These are phyloP conservation scores for Sinopyrophorus schimmeli DNA, from an alignment of 2,888 invertebrate genomes.

Conservation along the genomic window DNA sequence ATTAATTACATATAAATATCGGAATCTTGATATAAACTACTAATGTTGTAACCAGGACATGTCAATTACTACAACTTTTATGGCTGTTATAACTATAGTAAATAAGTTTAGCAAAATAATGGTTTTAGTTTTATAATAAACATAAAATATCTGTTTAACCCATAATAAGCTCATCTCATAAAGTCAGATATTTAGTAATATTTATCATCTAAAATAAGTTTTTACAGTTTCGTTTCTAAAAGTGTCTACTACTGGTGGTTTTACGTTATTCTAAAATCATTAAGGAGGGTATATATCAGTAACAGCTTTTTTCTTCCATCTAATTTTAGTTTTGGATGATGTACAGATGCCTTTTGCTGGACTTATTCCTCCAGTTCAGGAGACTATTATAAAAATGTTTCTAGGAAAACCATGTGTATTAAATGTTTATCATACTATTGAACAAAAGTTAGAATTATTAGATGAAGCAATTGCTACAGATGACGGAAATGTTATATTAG, in stretches of 20 bases:
- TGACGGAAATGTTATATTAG: slow-evolving; percentile 77
- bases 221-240: too few relatives aligned
- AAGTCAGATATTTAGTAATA: too few relatives aligned
- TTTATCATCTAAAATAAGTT: too few relatives aligned
- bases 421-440: slow-evolving; percentile 56
- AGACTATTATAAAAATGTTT: slow-evolving; percentile 59
- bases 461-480: slow-evolving; percentile 72
- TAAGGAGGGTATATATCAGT: background rate
- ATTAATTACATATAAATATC: too few relatives aligned
- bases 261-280: background rate
- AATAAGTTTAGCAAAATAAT: too few relatives aligned
- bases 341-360: slow-evolving; percentile 45
- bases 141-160: too few relatives aligned
- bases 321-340: slow-evolving; percentile 57
- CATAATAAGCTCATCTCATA: too few relatives aligned
- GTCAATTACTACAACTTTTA: too few relatives aligned
- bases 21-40: too few relatives aligned
- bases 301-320: slow-evolving; percentile 29
- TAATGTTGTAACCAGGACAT: too few relatives aligned
- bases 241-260: background rate
- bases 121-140: too few relatives aligned
- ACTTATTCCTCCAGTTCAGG: slow-evolving; percentile 50
- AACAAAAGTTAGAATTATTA: slow-evolving; percentile 71
- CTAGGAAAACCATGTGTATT: slow-evolving; percentile 58
- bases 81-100: too few relatives aligned